A percentile compares a stretch with the other conserved stretches of the same genome.
Evolutionary conservation across 2,888 invertebrate species (phyloP).

Genomic region (Allophyes oxyacanthae): DNA sequence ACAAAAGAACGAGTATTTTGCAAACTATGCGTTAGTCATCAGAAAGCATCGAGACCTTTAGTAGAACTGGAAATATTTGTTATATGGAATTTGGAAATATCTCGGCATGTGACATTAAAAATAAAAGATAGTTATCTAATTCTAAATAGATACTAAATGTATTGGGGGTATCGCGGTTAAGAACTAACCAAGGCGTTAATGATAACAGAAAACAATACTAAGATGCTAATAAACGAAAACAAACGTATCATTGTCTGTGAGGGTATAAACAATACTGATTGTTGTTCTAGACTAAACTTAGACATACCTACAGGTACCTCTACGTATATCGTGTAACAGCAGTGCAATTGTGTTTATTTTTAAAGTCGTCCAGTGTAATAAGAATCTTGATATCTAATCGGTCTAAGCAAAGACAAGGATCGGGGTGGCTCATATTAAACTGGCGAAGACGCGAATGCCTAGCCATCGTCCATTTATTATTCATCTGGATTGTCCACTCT

Average conservation of each 20-base stretch:
- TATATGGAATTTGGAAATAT: too few relatives aligned
- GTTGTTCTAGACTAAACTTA: conserved; percentile 61
- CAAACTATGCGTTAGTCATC: conserved; percentile 20
- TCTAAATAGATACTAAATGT: conserved; percentile 21
- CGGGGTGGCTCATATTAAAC: conserved; percentile 75
- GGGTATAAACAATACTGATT: conserved; percentile 66
- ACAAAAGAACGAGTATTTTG: conserved; percentile 10
- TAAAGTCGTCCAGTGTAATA: conserved; percentile 72
- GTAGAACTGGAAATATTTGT: conserved; percentile 12
- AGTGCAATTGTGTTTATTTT: conserved; percentile 84
- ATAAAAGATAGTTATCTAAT: too few relatives aligned
- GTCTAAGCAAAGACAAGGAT: conserved; percentile 50
- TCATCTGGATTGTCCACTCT: conserved; percentile 69
- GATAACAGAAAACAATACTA: conserved; percentile 38
- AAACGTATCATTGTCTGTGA: conserved; percentile 45
- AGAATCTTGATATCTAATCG: conserved; percentile 58
- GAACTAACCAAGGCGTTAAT: conserved; percentile 7
- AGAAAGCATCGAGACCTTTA: conserved; percentile 16
- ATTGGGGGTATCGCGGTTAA: conserved; percentile 17
- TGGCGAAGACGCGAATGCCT: conserved; percentile 65
- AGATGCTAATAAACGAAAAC: conserved; percentile 47
- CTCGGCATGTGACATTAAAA: background rate
- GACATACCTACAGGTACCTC: conserved; percentile 38
- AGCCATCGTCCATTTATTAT: conserved; percentile 72
- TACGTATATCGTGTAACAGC: conserved; percentile 68